Conservation (phyloP, 2,888 invertebrate genomes). For the Anoncus sp. region DNA sequence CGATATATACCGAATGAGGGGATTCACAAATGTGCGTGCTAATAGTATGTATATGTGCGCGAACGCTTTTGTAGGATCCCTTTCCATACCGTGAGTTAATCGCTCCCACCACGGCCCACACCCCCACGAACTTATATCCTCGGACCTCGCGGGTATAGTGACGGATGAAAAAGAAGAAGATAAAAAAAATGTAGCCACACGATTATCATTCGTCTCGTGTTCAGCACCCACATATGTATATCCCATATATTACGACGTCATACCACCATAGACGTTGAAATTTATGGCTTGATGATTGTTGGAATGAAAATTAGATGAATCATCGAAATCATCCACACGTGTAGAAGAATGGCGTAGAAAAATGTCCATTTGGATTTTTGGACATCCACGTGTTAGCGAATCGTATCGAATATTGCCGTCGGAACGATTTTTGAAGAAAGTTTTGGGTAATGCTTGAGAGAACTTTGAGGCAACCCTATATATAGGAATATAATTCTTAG, state of each 20-base stretch:
- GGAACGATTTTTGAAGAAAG: too few relatives aligned
- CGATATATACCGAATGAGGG: constrained; percentile 25
- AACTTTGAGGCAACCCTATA: too few relatives aligned
- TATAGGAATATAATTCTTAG: too few relatives aligned
- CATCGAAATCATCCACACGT: background rate
- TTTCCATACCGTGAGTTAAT: constrained; percentile 1
- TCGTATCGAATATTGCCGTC: too few relatives aligned
- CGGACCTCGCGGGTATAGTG: background rate
- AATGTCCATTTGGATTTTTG: too few relatives aligned
- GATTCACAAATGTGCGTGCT: constrained; percentile 18
- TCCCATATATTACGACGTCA: background rate
- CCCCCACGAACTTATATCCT: background rate
- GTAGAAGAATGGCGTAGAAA: background rate
- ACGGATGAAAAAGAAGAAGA: background rate
- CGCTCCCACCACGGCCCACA: constrained; percentile 3
- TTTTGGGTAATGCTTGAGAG: too few relatives aligned
- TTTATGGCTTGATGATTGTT: background rate
- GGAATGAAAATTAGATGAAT: background rate
- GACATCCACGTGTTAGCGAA: too few relatives aligned
- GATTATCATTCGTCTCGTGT: background rate
- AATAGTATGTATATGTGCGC: too few relatives aligned
- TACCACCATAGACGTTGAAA: background rate
- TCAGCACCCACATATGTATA: background rate
- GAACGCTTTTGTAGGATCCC: constrained; percentile 34
- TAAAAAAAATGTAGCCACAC: background rate